These are phyloP conservation scores for Oeneis ivallda DNA, from an alignment of 2,888 invertebrate species.

Conservation along the genomic window DNA sequence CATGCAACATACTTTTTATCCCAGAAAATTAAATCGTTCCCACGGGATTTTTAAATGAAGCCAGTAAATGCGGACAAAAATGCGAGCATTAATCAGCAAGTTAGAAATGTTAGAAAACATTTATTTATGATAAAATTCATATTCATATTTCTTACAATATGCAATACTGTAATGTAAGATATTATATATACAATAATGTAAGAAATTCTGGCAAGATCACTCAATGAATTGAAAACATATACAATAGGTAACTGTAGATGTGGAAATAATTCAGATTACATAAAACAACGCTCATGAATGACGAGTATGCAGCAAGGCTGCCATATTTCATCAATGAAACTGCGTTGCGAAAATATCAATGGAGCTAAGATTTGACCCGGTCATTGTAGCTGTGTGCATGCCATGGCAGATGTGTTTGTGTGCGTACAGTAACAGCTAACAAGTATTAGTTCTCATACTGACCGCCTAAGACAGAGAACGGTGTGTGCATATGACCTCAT, in stretches of 20 bases:
- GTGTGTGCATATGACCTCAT: conserved; percentile 24
- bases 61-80: no score
- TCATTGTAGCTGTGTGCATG: conserved; percentile 60
- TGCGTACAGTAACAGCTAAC: conserved; percentile 26
- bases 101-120: no score
- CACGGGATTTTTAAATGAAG: no score
- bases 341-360: conserved; percentile 75
- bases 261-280: conserved; percentile 5
- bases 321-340: conserved; percentile 67
- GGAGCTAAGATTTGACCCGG: conserved; percentile 72
- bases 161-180: no score
- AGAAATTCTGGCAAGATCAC: no score
- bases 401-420: conserved; percentile 43
- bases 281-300: conserved; percentile 16
- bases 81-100: no score
- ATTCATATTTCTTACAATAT: no score
- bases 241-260: background rate
- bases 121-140: no score
- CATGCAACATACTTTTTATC: no score
- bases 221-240: background rate
- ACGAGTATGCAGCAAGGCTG: conserved; percentile 23
- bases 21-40: no score
- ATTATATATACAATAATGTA: no score
- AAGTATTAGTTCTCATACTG: conserved; percentile 6
- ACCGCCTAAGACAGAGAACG: conserved; percentile 28